Evolutionary conservation across 2,797 vertebrate species (phyloP), one percentile per base, ranked within the genome.

Genomic region (Netta rufina): DNA sequence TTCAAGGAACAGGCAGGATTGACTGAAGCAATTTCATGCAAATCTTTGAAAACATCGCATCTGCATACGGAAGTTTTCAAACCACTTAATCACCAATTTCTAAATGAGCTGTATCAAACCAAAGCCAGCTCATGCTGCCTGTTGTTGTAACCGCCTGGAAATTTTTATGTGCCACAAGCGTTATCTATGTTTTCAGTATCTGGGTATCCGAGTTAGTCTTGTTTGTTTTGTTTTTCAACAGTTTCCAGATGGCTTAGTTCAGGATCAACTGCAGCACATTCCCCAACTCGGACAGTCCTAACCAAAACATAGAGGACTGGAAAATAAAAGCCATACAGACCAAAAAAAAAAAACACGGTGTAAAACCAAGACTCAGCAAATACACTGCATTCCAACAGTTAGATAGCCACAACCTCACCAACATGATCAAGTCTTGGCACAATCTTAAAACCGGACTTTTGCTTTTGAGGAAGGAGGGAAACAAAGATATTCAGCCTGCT

Each of bases 171-270:
- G 69, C 61, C 36, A 8, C 3, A 1, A 85, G 17, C 2, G 22
- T 72, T 87, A 87, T 49, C 84, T 69, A 0, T 20, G 33, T 57
- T 90, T 86, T 56, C 73, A 73, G 54, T 74, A 83, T 41, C 60
- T 64, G 80, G 49, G 19, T 47, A 70, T n/a, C 69, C 22, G 49
- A 90, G 41, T 21, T 86, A 91, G 70, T 62, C 85, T 77, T 19
- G 36, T 80, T 92, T 74, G 24, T 1, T 82, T 92, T 79, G 62
- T 17, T 22, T 87, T 84, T 32, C 27, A 65, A 33, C 36, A 21
- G 43, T 49, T 90, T 62, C 76, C 80, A 93, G 58, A 47, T 73
- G 47, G 70, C 87, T 92, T 81, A 41, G 92, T 39, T 74, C 73
- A 81, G 72, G 38, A 92, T 58, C 38, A 91, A 75, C 54, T 18